These are phyloP conservation scores for Eucriotettix oculatus DNA, from an alignment of 2,888 invertebrate genomes.

Conservation along the genomic window DNA sequence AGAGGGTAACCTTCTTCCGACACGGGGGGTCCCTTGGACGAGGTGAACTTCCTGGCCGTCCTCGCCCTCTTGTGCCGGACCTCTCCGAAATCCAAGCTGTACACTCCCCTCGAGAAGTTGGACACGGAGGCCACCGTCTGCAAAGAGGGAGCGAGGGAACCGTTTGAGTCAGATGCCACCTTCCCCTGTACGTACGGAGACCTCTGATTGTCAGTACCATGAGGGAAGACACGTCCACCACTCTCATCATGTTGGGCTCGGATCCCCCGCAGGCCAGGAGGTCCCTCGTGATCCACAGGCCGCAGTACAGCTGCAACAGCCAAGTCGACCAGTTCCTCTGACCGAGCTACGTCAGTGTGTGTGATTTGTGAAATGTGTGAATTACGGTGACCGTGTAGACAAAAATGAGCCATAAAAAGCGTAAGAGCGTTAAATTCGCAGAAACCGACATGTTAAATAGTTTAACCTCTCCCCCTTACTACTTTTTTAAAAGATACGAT, in stretches of 20 bases:
- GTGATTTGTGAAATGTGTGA: no score
- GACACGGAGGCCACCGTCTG: not conserved
- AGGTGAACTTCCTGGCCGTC: not conserved
- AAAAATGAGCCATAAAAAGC: no score
- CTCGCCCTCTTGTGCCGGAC: conserved; percentile 11
- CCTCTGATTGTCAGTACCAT: conserved; percentile 26
- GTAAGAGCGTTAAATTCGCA: no score
- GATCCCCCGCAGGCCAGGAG: conserved; percentile 43
- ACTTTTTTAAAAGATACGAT: no score
- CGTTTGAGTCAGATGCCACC: no score
- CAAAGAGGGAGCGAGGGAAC: no score
- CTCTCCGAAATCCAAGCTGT: conserved; percentile 37
- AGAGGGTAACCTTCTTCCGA: conserved; percentile 20
- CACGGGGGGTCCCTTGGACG: not conserved
- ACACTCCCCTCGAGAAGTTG: conserved; percentile 30
- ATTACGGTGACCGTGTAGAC: not conserved
- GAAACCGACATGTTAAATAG: no score
- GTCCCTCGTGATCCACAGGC: conserved; percentile 37
- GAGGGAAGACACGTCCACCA: conserved; percentile 41
- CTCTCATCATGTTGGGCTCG: conserved; percentile 37
- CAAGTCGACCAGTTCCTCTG: not conserved
- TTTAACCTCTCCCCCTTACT: not conserved
- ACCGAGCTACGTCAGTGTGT: not conserved
- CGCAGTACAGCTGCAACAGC: conserved; percentile 38
- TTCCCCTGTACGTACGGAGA: no score